Evolutionary conservation across 1,140 invertebrate species (phyloP), one percentile per base, ranked within the genome.

Genomic region (Zaprionus capensis): DNA sequence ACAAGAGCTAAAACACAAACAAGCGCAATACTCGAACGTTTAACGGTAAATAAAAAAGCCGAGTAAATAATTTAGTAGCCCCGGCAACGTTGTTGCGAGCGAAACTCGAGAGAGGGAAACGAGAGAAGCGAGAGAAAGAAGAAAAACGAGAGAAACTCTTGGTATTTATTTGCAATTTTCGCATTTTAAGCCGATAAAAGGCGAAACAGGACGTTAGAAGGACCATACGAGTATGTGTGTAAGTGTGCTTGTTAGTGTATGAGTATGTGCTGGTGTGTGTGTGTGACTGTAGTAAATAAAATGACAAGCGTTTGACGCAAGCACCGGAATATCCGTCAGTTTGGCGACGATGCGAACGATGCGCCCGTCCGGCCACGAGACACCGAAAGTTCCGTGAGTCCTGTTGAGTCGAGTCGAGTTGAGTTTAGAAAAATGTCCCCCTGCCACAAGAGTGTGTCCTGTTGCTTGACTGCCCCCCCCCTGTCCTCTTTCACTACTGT

Each of bases 301-400:
- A 90, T 88, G 85, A 88, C 85, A 85, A 90, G 81, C 85, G 85
- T 88, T 88, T 90, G 85, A 88, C 85, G 90, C 67, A 88, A 88
- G 85, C 81, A 90, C 85, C 85, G 85, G 85, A 90, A 88, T 80
- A 90, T 88, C 85, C 85, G 85, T 90, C 85, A 90, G 86, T 85
- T 78, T 76, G 85, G 76, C 71, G 81, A 88, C 81, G 85, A 85
- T 76, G 84, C 81, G 78, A 82, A 79, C 83, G 84, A 71, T 62
- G 77, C 69, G 79, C 63, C 65, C 81, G 78, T 81, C 79, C 78
- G 76, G 71, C 69, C 57, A 59, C 59, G 22, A 51, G 62, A 63
- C 74, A 70, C 51, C 63, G 34, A 66, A 76, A 71, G 62, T 63
- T 72, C 62, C 69, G 62, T 71, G 63, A 71, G 62, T 53, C 22